phyloP scores from a whole-genome alignment of 2,888 invertebrate genomes.

The Drosophila nigricruria region DNA sequence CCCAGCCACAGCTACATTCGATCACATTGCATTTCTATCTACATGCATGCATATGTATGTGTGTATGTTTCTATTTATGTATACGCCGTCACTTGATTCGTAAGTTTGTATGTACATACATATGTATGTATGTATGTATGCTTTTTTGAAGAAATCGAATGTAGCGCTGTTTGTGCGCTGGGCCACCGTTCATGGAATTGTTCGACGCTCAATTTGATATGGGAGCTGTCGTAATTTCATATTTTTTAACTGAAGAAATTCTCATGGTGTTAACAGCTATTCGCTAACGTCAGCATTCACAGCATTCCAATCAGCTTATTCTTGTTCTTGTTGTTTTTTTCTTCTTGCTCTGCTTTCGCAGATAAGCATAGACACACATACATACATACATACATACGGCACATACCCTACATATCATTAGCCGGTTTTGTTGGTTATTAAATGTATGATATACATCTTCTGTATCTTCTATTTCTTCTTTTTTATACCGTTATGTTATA shows the following conservation, averaged over 20 bases:
- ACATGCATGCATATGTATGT: background rate
- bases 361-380: conserved; percentile 1
- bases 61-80: conserved; percentile 9
- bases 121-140: conserved; percentile 5
- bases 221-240: conserved; percentile 32
- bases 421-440: conserved; percentile 12
- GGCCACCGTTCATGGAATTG: conserved; percentile 40
- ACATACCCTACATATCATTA: conserved; percentile 11
- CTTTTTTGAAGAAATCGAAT: conserved; percentile 47
- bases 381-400: background rate
- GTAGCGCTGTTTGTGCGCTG: conserved; percentile 17
- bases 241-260: conserved; percentile 25
- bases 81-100: conserved; percentile 27
- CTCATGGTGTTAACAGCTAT: conserved; percentile 40
- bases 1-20: conserved; percentile 17
- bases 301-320: conserved; percentile 34
- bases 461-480: background rate
- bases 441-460: background rate
- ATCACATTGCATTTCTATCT: conserved; percentile 41
- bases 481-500: background rate
- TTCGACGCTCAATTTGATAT: conserved; percentile 35
- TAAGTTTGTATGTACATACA: conserved; percentile 6
- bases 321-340: too few relatives aligned
- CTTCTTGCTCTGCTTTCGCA: conserved; percentile 24
- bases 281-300: conserved; percentile 48